Evolutionary conservation across 2,797 vertebrate species (phyloP).

Genomic region (Parotocinclus haroldoi): DNA sequence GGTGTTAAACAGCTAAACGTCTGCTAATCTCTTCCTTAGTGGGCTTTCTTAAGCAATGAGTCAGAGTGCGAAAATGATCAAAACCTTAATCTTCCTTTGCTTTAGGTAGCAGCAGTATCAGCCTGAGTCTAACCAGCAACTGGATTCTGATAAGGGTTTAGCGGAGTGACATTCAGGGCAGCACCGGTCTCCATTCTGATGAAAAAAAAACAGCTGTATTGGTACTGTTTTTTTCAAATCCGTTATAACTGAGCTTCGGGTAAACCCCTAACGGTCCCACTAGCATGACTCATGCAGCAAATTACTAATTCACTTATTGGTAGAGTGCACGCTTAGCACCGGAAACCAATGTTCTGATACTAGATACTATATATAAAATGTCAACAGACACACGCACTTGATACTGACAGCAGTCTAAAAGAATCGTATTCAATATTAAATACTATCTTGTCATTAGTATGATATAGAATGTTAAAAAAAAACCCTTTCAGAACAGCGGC

Average conservation of each 20-base stretch:
- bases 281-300: slow-evolving; percentile 12
- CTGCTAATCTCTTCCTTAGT: neutral
- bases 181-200: neutral
- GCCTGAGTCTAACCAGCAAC: neutral
- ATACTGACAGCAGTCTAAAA: too few species aligned
- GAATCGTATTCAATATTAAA: too few species aligned
- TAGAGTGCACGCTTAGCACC: slow-evolving; percentile 18
- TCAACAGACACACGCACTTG: neutral
- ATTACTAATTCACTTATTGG: slow-evolving; percentile 26
- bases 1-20: neutral
- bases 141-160: neutral
- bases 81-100: slow-evolving; percentile 7
- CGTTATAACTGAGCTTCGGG: neutral
- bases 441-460: too few species aligned
- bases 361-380: neutral
- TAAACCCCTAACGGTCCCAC: slow-evolving; percentile 19
- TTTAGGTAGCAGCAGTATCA: slow-evolving; percentile 1
- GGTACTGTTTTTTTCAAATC: neutral
- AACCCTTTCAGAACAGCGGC: too few species aligned
- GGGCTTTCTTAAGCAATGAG: slow-evolving; percentile 22
- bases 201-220: neutral
- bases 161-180: neutral
- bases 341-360: slow-evolving; percentile 15
- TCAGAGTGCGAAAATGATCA: slow-evolving; percentile 1
- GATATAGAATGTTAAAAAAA: too few species aligned